Percentiles rank a stretch among this genome's conserved stretches.
Evolutionary conservation across 2,888 invertebrate species (phyloP).

Genomic region (Erpobdella octoculata): DNA sequence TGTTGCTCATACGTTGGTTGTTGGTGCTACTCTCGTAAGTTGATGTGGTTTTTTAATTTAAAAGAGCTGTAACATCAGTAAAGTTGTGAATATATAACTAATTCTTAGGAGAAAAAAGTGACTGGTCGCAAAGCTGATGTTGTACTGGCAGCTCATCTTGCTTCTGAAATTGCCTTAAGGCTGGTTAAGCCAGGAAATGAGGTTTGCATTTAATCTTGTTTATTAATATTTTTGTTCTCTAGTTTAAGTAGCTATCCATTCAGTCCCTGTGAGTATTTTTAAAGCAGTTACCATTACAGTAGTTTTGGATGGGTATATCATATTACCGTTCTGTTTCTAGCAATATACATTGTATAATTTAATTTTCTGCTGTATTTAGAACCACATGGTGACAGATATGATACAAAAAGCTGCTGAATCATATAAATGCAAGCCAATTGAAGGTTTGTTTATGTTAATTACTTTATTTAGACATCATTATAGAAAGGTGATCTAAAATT

Average conservation of each 20-base stretch:
- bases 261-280: conserved; percentile 12
- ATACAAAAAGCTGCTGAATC: conserved; percentile 85
- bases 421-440: conserved; percentile 92
- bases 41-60: neutral
- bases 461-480: neutral
- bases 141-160: conserved; percentile 84
- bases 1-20: conserved; percentile 85
- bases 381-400: conserved; percentile 67
- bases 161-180: conserved; percentile 87
- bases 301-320: too few species aligned
- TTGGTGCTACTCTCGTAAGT: conserved; percentile 64
- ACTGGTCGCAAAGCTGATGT: conserved; percentile 87
- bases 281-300: too few species aligned
- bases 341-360: conserved; percentile 11
- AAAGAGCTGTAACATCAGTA: neutral
- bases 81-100: neutral
- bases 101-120: conserved; percentile 58
- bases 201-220: conserved; percentile 53
- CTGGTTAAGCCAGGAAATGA: conserved; percentile 82
- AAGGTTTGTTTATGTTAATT: conserved; percentile 64
- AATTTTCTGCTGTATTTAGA: conserved; percentile 29
- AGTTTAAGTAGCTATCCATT: neutral
- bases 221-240: neutral
- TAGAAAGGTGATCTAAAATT: neutral
- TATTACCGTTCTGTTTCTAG: too few species aligned